Evolutionary conservation across 2,113 vertebrate species (phyloP).

Genomic region (Girardinichthys multiradiatus): DNA sequence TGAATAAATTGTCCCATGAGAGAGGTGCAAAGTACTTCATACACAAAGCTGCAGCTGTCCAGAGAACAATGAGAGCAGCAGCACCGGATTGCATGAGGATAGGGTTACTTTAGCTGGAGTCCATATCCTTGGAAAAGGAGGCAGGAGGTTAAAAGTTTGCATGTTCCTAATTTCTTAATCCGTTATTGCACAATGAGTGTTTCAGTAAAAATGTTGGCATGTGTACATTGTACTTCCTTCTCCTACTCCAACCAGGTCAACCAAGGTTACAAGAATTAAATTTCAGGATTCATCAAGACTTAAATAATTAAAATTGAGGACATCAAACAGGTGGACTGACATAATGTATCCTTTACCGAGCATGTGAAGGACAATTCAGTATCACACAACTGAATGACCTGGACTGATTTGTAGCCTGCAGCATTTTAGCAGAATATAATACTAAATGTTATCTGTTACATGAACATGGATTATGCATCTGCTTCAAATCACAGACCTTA

Average conservation of each 20-base stretch:
- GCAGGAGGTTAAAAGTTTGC: conserved; percentile 43
- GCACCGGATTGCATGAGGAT: conserved; percentile 54
- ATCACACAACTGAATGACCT: conserved; percentile 14
- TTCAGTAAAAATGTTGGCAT: not conserved
- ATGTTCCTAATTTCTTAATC: conserved; percentile 55
- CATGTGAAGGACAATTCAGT: conserved; percentile 51
- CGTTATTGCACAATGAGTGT: conserved; percentile 55
- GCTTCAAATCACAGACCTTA: not conserved
- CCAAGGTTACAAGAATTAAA: conserved; percentile 52
- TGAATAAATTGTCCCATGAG: conserved; percentile 35
- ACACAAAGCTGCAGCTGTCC: conserved; percentile 61
- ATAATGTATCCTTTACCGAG: conserved; percentile 44
- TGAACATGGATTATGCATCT: not conserved
- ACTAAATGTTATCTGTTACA: not conserved
- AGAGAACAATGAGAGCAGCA: conserved; percentile 31
- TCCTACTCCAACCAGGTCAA: not conserved
- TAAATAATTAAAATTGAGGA: conserved; percentile 57
- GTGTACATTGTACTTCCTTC: not conserved
- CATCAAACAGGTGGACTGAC: conserved; percentile 50
- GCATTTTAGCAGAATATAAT: not conserved
- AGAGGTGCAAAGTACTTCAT: conserved; percentile 1
- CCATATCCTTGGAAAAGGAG: conserved; percentile 48
- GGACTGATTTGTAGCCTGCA: conserved; percentile 11
- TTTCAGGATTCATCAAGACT: conserved; percentile 44
- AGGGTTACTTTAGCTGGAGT: conserved; percentile 56